Evolutionary conservation across 2,888 invertebrate genomes (phyloP), one percentile per base, ranked within the genome.

Genomic region (Dasypolia templi): DNA sequence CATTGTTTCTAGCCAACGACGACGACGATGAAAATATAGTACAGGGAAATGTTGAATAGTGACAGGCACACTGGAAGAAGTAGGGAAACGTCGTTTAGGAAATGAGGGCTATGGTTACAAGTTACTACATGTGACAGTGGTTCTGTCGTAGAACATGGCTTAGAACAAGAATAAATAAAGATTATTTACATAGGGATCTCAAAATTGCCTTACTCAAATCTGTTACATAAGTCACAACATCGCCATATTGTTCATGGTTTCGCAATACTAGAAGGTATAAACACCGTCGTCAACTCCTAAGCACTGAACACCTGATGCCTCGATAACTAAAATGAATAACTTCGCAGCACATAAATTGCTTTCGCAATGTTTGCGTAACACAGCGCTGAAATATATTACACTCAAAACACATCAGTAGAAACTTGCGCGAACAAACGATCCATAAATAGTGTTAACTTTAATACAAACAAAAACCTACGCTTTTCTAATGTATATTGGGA

Each of bases 291-390:
- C 68, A 59, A 58, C 53, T 58, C 46, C 53, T 73, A 35, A 71
- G 66, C 71, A 79, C 67, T 72, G 53, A 66, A 69, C 83, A 79
- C 75, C 83, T 83, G 83, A 67, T 58, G 44, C 59, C 55, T 39
- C 70, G 58, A 79, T 82, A 83, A 59, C 79, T 83, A 79, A 83
- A 81, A 81, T 70, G 83, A 82, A 82, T 83, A 75, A 82, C 83
- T 81, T 75, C 65, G 67, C 75, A 55, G 72, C 55, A 75, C 75
- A 77, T 84, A 72, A 73, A 81, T 82, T 81, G 68, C 58, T 77
- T 84, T 86, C 61, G 72, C 78, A 81, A 84, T 66, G 61, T 81
- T 84, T 86, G 72, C 72, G 68, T 73, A 84, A 86, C 74, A 42
- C 70, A 12, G 22, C 64, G 61, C 71, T 75, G 69, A 76, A 75